Conservation (phyloP, 53 echinoderm and acorn worm species). For the Echinarachnius parma region DNA sequence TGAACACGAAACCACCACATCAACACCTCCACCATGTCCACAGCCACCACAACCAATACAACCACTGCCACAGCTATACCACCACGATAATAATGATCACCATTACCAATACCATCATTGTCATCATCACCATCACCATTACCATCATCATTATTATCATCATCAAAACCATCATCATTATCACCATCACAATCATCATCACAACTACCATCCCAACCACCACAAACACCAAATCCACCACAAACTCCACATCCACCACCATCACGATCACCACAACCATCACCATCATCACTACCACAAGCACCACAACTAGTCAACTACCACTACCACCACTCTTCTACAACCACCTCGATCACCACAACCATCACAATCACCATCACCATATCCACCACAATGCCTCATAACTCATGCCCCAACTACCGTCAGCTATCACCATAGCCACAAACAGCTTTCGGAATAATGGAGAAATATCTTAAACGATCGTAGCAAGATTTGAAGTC, state of each 20-base stretch:
- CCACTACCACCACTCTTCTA: neutral
- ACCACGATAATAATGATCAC: neutral
- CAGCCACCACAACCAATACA: neutral
- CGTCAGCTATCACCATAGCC: too few species aligned
- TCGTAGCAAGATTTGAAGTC: too few species aligned
- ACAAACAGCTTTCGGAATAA: too few species aligned
- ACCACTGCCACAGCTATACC: neutral
- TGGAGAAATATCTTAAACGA: too few species aligned
- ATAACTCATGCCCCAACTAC: too few species aligned
- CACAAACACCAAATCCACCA: neutral
- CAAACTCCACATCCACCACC: neutral
- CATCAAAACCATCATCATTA: neutral
- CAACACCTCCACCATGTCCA: neutral
- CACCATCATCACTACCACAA: neutral
- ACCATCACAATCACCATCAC: neutral
- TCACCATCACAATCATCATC: neutral
- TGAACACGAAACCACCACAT: too few species aligned
- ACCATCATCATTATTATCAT: slow-evolving; percentile 8
- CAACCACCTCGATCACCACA: neutral
- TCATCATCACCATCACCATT: slow-evolving; percentile 4
- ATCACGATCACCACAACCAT: neutral
- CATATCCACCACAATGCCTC: too few species aligned
- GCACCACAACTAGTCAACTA: neutral
- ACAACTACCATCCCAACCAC: neutral
- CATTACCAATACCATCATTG: neutral